These are phyloP conservation scores for Thamnophis sirtalis DNA, from an alignment of 2,113 vertebrate genomes.

Conservation along the genomic window DNA sequence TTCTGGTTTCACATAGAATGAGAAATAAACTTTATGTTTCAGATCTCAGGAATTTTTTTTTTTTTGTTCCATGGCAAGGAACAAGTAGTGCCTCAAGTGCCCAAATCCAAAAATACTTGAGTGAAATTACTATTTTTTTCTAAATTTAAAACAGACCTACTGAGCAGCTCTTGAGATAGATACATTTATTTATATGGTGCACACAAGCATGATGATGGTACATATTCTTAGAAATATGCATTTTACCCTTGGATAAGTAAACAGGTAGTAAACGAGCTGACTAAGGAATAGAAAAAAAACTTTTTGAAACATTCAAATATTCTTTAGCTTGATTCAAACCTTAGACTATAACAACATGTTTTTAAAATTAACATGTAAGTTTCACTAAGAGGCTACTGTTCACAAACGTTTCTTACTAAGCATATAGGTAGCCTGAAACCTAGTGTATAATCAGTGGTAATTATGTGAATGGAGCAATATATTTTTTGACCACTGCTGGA, in stretches of 20 bases:
- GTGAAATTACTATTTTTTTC: conserved; percentile 41
- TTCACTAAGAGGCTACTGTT: background rate
- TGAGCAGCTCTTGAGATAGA: background rate
- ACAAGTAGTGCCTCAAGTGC: conserved; percentile 58
- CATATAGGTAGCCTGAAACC: background rate
- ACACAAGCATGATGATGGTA: background rate
- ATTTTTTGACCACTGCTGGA: background rate
- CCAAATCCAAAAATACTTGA: conserved; percentile 34
- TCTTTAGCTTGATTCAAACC: background rate
- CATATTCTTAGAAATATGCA: background rate
- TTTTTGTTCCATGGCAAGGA: conserved; percentile 44
- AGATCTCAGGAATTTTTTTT: conserved; percentile 72
- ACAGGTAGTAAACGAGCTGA: background rate
- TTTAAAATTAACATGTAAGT: background rate
- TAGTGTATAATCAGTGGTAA: background rate
- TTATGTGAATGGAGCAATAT: background rate
- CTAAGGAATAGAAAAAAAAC: background rate
- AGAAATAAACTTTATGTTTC: conserved; percentile 64
- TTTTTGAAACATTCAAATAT: background rate
- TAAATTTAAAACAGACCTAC: background rate
- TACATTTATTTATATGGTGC: background rate
- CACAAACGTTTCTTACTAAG: background rate
- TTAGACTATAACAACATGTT: background rate
- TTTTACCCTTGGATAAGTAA: background rate
- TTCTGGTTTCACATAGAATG: conserved; percentile 51